Conservation (phyloP, 2,113 vertebrate genomes). For the Mus spicilegus region DNA sequence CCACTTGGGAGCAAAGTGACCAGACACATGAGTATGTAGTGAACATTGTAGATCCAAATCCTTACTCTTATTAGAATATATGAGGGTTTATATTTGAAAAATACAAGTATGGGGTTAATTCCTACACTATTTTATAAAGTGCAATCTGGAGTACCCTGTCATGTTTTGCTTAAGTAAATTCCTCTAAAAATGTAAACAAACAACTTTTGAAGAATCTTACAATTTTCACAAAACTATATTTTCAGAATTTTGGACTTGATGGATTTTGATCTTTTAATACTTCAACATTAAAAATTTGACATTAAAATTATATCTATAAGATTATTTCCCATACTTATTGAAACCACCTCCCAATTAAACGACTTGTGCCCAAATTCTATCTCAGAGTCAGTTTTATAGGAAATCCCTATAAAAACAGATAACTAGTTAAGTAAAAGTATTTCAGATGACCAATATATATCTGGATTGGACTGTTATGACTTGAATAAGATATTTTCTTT, state of each 20-base stretch:
- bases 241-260: not conserved
- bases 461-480: not conserved
- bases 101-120: not conserved
- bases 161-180: not conserved
- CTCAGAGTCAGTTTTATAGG: not conserved
- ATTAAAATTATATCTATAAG: not conserved
- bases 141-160: not conserved
- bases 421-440: not conserved
- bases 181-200: not conserved
- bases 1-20: not conserved
- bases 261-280: not conserved
- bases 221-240: not conserved
- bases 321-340: not conserved
- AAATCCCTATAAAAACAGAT: not conserved
- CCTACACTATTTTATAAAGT: not conserved
- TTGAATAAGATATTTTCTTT: not conserved
- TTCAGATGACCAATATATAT: not conserved
- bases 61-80: not conserved
- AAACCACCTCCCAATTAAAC: not conserved
- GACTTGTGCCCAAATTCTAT: not conserved
- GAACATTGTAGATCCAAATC: not conserved
- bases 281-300: not conserved
- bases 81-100: not conserved
- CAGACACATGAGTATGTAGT: not conserved
- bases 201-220: not conserved